Evolutionary conservation across 2,797 vertebrate species (phyloP), one percentile per base, ranked within the genome.

Genomic region (Sparidentex hasta): DNA sequence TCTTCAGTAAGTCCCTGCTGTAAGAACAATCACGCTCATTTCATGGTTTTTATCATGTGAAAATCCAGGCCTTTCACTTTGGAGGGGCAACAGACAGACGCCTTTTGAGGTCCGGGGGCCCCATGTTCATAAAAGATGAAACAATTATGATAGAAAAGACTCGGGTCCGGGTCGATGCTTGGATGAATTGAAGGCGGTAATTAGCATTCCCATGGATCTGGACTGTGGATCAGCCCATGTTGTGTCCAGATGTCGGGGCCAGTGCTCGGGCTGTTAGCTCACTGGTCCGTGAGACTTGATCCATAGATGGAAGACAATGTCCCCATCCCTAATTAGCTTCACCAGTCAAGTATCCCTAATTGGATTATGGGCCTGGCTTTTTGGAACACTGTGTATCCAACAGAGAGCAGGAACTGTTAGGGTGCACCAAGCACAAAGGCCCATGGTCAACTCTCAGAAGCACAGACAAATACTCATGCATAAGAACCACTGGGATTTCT

Each of bases 271-370:
- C 67, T 87, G 80, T 88, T 85, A 85, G 89, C 80, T 72, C 82
- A 85, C 84, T 85, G 86, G 89, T 86, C 84, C 86, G 85, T 92
- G 88, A 92, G 87, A 86, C 85, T 74, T 87, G 73, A 90, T 89
- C 88, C 85, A 87, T 72, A 81, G 86, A 86, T 78, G 77, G 78
- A 84, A 83, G 82, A 93, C 93, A 93, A 90, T 91, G 83, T 89
- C 78, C 82, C 68, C 65, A 21, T 75, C 58, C 56, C 61, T 91
- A 91, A 95, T 95, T 95, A 93, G 89, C 91, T 88, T 80, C 73
- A 87, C 92, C 90, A 92, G 87, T 95, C 91, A 93, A 94, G 91
- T 92, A 90, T 94, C 88, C 81, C 89, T 92, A 91, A 95, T 93
- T 94, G 90, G 92, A 95, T 95, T 93, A 92, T 1, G 78, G 65